A percentile compares a stretch with the other conserved stretches of the same genome.
Conservation (phyloP, 2,888 invertebrate species). For the Uloborus plumipes region DNA sequence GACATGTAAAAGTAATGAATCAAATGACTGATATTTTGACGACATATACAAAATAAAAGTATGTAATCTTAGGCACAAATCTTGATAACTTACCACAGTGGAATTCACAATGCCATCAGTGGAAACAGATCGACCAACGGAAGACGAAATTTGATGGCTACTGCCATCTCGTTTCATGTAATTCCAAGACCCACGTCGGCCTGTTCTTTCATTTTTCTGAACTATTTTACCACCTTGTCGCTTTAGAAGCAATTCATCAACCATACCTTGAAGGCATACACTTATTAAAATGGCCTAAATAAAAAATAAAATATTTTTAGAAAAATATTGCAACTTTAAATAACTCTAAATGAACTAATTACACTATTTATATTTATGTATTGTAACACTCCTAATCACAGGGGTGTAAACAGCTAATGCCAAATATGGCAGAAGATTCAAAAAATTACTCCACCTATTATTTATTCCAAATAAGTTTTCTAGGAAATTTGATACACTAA, state of each 20-base stretch:
- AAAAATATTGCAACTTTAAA: not conserved
- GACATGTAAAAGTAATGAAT: no score
- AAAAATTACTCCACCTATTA: no score
- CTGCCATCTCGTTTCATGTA: conserved; percentile 83
- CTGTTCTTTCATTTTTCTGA: conserved; percentile 52
- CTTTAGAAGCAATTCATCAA: conserved; percentile 83
- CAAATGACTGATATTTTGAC: no score
- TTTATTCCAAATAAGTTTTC: no score
- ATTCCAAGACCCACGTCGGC: conserved; percentile 77
- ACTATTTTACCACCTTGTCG: conserved; percentile 70
- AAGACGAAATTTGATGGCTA: conserved; percentile 69
- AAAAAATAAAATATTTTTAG: not conserved
- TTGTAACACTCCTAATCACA: no score
- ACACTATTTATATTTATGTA: no score
- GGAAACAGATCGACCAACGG: conserved; percentile 67
- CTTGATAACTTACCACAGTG: conserved; percentile 51
- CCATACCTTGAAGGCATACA: conserved; percentile 92
- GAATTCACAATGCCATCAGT: conserved; percentile 66
- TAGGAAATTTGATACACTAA: no score
- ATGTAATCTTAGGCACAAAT: no score
- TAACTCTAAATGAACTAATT: not conserved
- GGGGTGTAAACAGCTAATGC: no score
- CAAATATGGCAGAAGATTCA: no score
- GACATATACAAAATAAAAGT: no score
- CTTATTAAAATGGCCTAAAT: conserved; percentile 90